phyloP scores from a whole-genome alignment of 2,888 invertebrate species.

The Lymantria monacha region DNA sequence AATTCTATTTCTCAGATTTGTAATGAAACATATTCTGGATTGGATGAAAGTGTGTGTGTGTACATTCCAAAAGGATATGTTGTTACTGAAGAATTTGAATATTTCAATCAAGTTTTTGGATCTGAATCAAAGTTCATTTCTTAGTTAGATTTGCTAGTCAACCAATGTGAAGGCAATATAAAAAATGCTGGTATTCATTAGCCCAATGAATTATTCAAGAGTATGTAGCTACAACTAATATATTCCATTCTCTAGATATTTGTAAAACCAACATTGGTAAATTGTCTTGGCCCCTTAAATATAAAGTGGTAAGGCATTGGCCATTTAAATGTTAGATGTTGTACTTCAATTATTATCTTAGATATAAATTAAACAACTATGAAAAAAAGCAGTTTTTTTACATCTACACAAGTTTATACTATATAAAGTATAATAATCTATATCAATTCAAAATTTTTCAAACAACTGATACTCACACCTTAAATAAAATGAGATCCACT shows the following conservation, averaged over 20 bases:
- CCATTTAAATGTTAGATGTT: conserved; percentile 10
- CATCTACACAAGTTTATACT: neutral
- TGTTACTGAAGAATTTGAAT: too few species aligned
- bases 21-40: too few species aligned
- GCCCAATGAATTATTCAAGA: neutral
- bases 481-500: conserved; percentile 30
- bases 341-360: conserved; percentile 16
- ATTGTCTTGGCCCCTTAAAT: conserved; percentile 32
- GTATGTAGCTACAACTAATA: neutral
- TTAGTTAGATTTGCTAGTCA: too few species aligned
- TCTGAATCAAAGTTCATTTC: too few species aligned
- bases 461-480: conserved; percentile 10
- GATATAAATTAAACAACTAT: conserved; percentile 1
- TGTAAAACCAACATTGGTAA: conserved; percentile 9
- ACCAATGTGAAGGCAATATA: too few species aligned
- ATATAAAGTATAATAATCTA: neutral
- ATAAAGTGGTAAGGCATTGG: conserved; percentile 1
- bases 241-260: neutral
- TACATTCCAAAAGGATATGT: too few species aligned
- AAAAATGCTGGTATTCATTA: too few species aligned
- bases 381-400: neutral
- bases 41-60: too few species aligned
- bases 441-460: conserved; percentile 4
- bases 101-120: too few species aligned
- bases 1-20: too few species aligned